phyloP scores from a whole-genome alignment of 2,888 invertebrate species.

The Spicauda simplicius region DNA sequence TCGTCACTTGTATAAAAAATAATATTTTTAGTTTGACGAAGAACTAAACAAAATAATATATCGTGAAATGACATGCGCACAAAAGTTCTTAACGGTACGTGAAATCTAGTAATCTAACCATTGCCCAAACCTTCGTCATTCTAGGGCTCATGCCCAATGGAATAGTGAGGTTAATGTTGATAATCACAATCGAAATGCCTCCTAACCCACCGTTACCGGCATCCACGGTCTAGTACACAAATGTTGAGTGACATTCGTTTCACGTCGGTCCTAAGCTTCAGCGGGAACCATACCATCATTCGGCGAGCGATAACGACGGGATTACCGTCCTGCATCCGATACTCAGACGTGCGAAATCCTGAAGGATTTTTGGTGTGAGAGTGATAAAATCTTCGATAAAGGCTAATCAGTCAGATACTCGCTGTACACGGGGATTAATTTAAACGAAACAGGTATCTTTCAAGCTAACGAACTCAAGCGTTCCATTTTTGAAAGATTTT shows the following conservation, averaged over 20 bases:
- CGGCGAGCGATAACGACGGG: conserved; percentile 35
- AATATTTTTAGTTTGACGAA: too few relatives aligned
- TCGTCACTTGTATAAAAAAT: too few relatives aligned
- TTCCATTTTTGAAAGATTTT: neutral
- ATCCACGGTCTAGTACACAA: conserved; percentile 30
- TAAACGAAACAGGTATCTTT: conserved; percentile 22
- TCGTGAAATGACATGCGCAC: too few relatives aligned
- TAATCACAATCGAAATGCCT: neutral
- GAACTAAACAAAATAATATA: too few relatives aligned
- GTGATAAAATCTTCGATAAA: conserved; percentile 34
- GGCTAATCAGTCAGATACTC: conserved; percentile 28
- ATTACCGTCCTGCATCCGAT: conserved; percentile 35
- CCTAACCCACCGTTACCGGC: conserved; percentile 6
- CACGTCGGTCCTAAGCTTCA: conserved; percentile 29
- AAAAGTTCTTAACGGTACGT: too few relatives aligned
- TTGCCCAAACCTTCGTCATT: too few relatives aligned
- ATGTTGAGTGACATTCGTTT: conserved; percentile 36
- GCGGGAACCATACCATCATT: conserved; percentile 38
- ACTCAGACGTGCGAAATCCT: conserved; percentile 38
- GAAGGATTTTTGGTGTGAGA: conserved; percentile 33
- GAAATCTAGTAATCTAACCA: too few relatives aligned
- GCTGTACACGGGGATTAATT: conserved; percentile 12
- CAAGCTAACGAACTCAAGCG: conserved; percentile 7
- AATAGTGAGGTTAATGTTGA: neutral
- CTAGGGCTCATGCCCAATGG: too few relatives aligned